Evolutionary conservation across 2,888 invertebrate species (phyloP), one percentile per base, ranked within the genome.

Genomic region (Dynastes hyllus): DNA sequence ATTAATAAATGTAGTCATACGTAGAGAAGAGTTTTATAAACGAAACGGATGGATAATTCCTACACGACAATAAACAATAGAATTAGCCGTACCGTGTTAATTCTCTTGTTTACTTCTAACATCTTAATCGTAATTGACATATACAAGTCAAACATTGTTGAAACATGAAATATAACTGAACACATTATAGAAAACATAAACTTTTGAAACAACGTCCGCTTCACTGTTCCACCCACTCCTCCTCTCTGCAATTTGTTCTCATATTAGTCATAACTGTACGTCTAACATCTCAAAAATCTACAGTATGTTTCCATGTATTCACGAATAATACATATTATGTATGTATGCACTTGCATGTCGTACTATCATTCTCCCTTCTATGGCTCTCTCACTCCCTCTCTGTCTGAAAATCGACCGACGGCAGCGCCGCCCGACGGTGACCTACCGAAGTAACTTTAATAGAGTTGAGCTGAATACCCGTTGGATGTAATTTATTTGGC

Each of bases 401-500:
- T 69, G 77, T 77, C 80, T 81, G 80, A 82, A 78, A 82, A 82
- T 80, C 82, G 81, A 81, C 80, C 82, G 81, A 76, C 71, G 80
- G 82, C 82, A 83, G 85, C 85, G 84, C 85, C 84, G 81, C 73
- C 63, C 84, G 84, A 84, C 85, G 88, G 88, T 86, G 88, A 88
- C 88, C 89, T 86, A 85, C 85, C 85, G 82, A 87, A 88, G 87
- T 86, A 88, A 88, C 87, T 89, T 89, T 89, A 89, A 89, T 89
- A 88, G 88, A 89, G 88, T 88, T 87, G 87, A 86, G 87, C 87
- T 87, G 87, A 87, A 88, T 88, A 86, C 87, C 86, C 88, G 87
- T 86, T 88, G 87, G 86, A 87, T 87, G 88, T 89, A 89, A 89
- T 89, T 89, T 89, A 89, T 89, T 88, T 88, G 89, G 87, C 89